Base-by-base conservation (phyloP, 2,797 vertebrate genomes). In the Prunella strophiata region DNA sequence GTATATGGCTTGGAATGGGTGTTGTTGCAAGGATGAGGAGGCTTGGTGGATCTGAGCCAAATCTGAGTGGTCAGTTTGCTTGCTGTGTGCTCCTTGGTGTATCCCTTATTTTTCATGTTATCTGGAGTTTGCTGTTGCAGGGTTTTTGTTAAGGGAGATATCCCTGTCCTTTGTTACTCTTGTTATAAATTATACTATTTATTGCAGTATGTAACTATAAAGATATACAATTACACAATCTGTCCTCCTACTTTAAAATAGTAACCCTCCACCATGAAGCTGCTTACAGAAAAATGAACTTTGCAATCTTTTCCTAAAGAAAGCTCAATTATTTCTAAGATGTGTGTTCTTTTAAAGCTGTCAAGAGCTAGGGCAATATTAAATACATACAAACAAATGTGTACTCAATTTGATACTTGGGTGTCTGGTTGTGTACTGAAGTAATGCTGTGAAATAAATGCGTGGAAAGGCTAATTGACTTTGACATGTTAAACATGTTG, bases 401-500 rank as follows among this genome's bases (percentile, higher is more conserved):
- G 48, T 91, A 61, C 71, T 76, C 27, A 45, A 36, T 93, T 59
- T 75, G 82, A 73, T 93, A 74, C 71, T 82, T 71, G 91, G 61
- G n/a, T 81, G 89, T 88, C 93, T 94, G 79, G 43, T 75, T 93
- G 91, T 90, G 32, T 88, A 84, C 95, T 96, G 95, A 97, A 95
- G 85, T 90, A 96, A 95, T 15, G 2, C 93, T 94, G 92, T 94
- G 91, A 97, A 97, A 94, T 95, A 97, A 81, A 97, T 10, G 76
- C 45, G 79, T 91, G 96, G 96, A 97, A 97, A 96, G 43, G 91
- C 94, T 97, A 98, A 97, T 97, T 94, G 97, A 94, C 96, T 97
- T 96, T 96, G 97, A 97, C 96, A 96, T 92, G 94, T 97, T 97
- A 97, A 98, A 97, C 95, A 91, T 94, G 93, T 96, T 94, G 92